Evolutionary conservation across 2,888 invertebrate species (phyloP), one percentile per base, ranked within the genome.

Genomic region (Sinotaia quadrata): DNA sequence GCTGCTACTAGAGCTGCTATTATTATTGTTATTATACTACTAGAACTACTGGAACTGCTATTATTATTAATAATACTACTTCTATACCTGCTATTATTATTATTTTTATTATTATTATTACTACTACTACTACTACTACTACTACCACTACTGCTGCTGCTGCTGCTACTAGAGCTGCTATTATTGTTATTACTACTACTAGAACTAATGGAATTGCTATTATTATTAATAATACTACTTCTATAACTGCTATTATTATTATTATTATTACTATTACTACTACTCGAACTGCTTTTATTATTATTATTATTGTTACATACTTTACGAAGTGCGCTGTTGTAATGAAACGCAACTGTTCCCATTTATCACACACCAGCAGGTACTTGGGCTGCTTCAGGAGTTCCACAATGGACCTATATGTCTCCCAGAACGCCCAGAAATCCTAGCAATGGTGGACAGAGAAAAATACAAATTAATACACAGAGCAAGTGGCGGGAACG

Each of bases 361-460:
- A 86, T 67, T 83, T 84, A 74, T 87, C 85, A 68, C 84, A 85
- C 4, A 87, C 84, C 51, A 87, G 75, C 73, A 87, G 76, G 61
- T 84, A 81, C 66, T 85, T 84, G 0, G 87, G 87, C 33, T 85
- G 79, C 7, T 75, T 77, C 37, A 84, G 72, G n/a, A 84, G 74
- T 68, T 87, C 87, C 21, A 82, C 77, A 7, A 83, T 78, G 4
- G 81, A 78, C 65, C 84, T 86, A 76, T 80, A 85, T 4, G 81
- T 82, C 70, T 87, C 86, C 87, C 87, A 87, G 68, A 85, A 83
- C 0, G 81, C 77, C 83, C 83, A 86, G 78, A 87, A 82, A 61
- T 87, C 86, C 87, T 87, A 72, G 0, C 60, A 67, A 36, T 33
- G n/a, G 44, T 61, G 4, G n/a, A n/a, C 41, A 10, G 41, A 41